Base-by-base conservation (phyloP, 2,113 vertebrate species). In the Pelecanus crispus region DNA sequence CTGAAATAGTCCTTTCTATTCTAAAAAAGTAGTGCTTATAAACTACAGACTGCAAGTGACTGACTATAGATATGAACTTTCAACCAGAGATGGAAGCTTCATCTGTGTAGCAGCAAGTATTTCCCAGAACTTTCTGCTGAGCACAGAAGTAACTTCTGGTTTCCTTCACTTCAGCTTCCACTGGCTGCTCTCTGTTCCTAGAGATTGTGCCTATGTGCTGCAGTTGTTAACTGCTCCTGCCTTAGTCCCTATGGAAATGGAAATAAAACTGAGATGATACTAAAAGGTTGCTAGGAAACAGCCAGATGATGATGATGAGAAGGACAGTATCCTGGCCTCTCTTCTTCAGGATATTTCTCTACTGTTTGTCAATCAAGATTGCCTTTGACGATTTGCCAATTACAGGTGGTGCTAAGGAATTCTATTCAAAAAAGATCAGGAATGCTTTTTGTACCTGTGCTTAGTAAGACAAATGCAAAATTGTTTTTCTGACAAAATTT, bases 211-310 rank as follows among this genome's bases (percentile, higher is more conserved):
- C 79, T 77, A 42, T 14, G 13, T 14, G n/a, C 71, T 83, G 29
- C 40, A 50, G 72, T 20, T 67, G 61, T 68, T 74, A 88, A 81
- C 86, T 94, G 73, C 28, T 93, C 32, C 62, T 74, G 36, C 49
- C 34, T 84, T 29, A 47, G 47, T 55, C 80, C 72, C 77, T 78
- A 7, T 26, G 38, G 87, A 88, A 94, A 94, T 75, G 47, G 61
- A 86, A 93, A 88, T 83, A 92, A 90, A 93, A 83, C 53, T 62
- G 59, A 94, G 67, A 66, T 44, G 55, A 68, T 68, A 82, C 49
- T 88, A 79, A 94, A 77, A 70, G 58, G 67, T 95, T 94, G 92
- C 88, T 88, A 94, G 79, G 95, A 95, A 92, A 96, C 90, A 94
- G 71, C 44, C 74, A 83, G 50, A 58, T 78, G 61, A 79, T 47